Evolutionary conservation across 2,888 invertebrate genomes (phyloP).

Genomic region (Fragum sueziense): DNA sequence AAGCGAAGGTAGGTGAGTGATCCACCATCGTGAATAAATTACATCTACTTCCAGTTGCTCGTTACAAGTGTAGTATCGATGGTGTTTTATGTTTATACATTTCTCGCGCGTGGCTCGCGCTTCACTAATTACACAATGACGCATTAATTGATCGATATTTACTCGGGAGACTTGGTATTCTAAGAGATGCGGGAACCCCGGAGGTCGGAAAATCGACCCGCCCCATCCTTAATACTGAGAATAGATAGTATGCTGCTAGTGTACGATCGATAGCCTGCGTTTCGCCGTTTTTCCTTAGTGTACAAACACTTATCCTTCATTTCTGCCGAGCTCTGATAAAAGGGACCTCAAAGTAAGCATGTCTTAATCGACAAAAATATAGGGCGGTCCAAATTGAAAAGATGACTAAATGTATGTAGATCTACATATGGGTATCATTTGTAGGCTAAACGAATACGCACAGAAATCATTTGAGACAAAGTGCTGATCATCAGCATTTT

Average conservation of each 20-base stretch:
- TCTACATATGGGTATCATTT: neutral
- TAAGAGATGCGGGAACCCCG: neutral
- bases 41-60: neutral
- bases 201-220: neutral
- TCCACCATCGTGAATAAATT: slow-evolving; percentile 10
- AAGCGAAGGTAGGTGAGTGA: neutral
- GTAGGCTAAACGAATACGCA: too few species aligned
- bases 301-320: neutral
- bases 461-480: too few species aligned
- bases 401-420: neutral
- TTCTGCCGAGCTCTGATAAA: too few species aligned
- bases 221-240: neutral
- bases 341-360: too few species aligned
- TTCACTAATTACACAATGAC: neutral
- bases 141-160: neutral
- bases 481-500: neutral
- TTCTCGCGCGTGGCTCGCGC: neutral
- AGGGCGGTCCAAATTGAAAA: too few species aligned
- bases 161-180: neutral
- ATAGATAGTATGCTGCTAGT: slow-evolving; percentile 14
- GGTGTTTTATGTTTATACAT: neutral
- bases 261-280: slow-evolving; percentile 11
- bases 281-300: slow-evolving; percentile 1
- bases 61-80: neutral
- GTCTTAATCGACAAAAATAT: too few species aligned